Evolutionary conservation across 1,140 invertebrate genomes (phyloP).

Genomic region (Drosophila azteca): DNA sequence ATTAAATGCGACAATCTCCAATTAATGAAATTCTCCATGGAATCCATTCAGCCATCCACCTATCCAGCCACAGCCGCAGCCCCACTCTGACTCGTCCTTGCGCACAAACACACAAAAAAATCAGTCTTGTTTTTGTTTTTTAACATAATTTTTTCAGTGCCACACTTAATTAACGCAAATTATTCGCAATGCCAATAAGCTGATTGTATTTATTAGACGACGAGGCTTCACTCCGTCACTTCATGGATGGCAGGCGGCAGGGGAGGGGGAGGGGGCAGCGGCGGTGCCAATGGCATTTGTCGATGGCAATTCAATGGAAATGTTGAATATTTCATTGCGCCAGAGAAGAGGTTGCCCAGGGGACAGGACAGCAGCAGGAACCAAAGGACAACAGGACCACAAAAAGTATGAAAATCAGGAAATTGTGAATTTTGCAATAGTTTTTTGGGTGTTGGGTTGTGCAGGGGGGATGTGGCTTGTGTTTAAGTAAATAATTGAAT

Average conservation of each 20-base stretch:
- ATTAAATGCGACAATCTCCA: too few relatives aligned
- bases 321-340: conserved; percentile 30
- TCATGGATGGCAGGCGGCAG: too few relatives aligned
- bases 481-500: conserved; percentile 28
- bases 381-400: too few relatives aligned
- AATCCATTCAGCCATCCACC: too few relatives aligned
- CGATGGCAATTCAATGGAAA: conserved; percentile 6
- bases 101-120: too few relatives aligned
- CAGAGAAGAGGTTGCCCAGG: too few relatives aligned
- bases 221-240: conserved; percentile 8
- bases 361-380: too few relatives aligned
- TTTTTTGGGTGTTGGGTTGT: too few relatives aligned
- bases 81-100: too few relatives aligned
- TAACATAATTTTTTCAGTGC: conserved; percentile 1
- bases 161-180: conserved; percentile 68
- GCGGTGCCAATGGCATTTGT: neutral
- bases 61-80: too few relatives aligned
- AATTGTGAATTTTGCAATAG: conserved; percentile 33
- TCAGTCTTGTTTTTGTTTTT: conserved; percentile 1
- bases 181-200: conserved; percentile 58
- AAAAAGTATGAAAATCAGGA: neutral
- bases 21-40: too few relatives aligned
- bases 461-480: neutral
- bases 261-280: too few relatives aligned
- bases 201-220: conserved; percentile 30